Percentiles rank a stretch among this genome's conserved stretches.
These are phyloP conservation scores for Ecliptopera silaceata DNA, from an alignment of 2,888 invertebrate genomes.

Conservation along the genomic window DNA sequence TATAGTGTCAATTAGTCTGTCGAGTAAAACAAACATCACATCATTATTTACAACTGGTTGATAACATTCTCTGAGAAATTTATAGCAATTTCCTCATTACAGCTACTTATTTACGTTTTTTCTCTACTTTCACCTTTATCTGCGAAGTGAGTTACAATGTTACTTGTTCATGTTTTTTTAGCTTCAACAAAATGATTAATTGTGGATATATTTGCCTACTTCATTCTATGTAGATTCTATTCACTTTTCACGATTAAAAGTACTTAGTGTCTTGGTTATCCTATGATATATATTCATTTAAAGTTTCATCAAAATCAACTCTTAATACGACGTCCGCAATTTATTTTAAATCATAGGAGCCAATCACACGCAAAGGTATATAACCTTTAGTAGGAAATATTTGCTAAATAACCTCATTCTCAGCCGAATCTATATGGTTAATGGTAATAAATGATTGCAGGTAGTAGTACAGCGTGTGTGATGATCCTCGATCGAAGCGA, in stretches of 20 bases:
- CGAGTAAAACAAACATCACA: constrained; percentile 25
- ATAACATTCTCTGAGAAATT: constrained; percentile 20
- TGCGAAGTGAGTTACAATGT: background rate
- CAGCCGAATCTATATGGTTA: background rate
- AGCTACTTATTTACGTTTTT: constrained; percentile 8
- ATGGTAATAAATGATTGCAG: constrained; percentile 68
- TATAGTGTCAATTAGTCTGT: constrained; percentile 12
- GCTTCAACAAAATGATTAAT: too few relatives aligned
- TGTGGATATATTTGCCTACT: too few relatives aligned
- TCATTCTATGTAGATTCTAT: too few relatives aligned
- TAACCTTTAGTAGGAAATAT: too few relatives aligned
- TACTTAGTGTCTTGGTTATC: too few relatives aligned
- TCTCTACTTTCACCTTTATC: constrained; percentile 8
- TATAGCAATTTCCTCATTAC: constrained; percentile 27
- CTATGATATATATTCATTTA: too few relatives aligned
- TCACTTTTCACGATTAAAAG: too few relatives aligned
- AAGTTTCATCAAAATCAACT: too few relatives aligned
- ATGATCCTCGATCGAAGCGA: constrained; percentile 96
- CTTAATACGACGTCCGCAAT: too few relatives aligned
- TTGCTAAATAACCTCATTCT: background rate
- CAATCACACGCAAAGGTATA: too few relatives aligned
- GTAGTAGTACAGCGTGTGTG: constrained; percentile 99
- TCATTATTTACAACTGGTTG: constrained; percentile 16
- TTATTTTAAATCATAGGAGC: too few relatives aligned
- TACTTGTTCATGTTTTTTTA: too few relatives aligned